Percentiles rank a stretch among this genome's conserved stretches.
These are phyloP conservation scores for Drosophila macrospina DNA, from an alignment of 2,888 invertebrate genomes.

Conservation along the genomic window DNA sequence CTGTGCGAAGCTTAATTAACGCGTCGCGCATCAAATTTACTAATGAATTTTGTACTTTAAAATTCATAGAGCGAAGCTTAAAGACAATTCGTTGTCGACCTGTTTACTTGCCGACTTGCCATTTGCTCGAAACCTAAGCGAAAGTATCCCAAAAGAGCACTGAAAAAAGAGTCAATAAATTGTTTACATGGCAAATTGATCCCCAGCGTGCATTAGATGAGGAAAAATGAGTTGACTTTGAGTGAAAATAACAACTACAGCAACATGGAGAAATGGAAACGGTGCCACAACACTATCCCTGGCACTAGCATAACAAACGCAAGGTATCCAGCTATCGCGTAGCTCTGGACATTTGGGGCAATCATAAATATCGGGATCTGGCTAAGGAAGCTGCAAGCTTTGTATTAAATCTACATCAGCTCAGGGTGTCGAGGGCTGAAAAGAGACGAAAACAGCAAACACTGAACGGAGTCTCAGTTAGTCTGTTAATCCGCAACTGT, in stretches of 20 bases:
- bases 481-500: neutral
- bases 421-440: neutral
- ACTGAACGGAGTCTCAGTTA: too few species aligned
- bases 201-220: constrained; percentile 79
- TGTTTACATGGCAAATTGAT: constrained; percentile 82
- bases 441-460: neutral
- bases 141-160: constrained; percentile 77
- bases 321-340: constrained; percentile 32
- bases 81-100: constrained; percentile 23
- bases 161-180: constrained; percentile 81
- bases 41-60: constrained; percentile 68
- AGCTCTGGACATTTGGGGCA: constrained; percentile 63
- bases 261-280: constrained; percentile 23
- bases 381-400: neutral
- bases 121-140: constrained; percentile 47
- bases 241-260: constrained; percentile 53
- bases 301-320: constrained; percentile 10
- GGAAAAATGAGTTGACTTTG: constrained; percentile 81
- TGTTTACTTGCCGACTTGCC: constrained; percentile 41
- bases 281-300: constrained; percentile 9
- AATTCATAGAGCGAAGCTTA: constrained; percentile 49
- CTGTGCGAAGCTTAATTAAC: constrained; percentile 63
- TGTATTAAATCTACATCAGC: constrained; percentile 20
- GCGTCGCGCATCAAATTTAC: constrained; percentile 38
- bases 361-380: constrained; percentile 48